Conservation (phyloP, 2,113 vertebrate species). For the Syrrhaptes paradoxus region DNA sequence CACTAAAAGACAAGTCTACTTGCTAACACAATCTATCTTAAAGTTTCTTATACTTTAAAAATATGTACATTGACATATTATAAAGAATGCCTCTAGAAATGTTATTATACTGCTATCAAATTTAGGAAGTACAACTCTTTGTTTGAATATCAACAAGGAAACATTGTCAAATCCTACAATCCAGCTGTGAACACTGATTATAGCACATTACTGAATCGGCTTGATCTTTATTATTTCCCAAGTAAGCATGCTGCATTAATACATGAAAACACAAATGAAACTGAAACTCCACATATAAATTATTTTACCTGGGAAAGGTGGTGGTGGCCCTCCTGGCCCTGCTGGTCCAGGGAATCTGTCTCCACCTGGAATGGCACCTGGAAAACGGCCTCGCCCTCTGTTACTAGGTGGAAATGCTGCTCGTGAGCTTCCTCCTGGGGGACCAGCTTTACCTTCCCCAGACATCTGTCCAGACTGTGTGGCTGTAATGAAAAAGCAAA, state of each 20-base stretch:
- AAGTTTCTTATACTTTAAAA: background rate
- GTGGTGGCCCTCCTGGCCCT: slow-evolving; percentile 93
- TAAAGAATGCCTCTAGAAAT: background rate
- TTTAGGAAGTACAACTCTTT: slow-evolving; percentile 42
- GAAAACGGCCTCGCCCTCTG: slow-evolving; percentile 92
- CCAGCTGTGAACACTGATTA: background rate
- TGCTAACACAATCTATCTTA: background rate
- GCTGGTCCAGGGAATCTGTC: slow-evolving; percentile 94
- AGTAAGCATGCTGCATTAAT: slow-evolving; percentile 34
- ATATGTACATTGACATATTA: background rate
- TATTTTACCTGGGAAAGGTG: slow-evolving; percentile 91
- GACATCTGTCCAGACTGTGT: slow-evolving; percentile 99
- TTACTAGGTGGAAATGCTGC: slow-evolving; percentile 91
- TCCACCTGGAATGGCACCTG: slow-evolving; percentile 90
- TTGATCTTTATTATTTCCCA: slow-evolving; percentile 50
- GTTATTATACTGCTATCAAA: background rate
- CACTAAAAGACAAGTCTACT: background rate
- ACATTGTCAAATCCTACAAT: slow-evolving; percentile 47
- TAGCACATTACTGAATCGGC: slow-evolving; percentile 41
- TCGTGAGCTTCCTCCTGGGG: slow-evolving; percentile 88
- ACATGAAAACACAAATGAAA: slow-evolving; percentile 58
- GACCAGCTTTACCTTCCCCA: slow-evolving; percentile 97
- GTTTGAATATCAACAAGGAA: slow-evolving; percentile 31
- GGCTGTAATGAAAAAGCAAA: slow-evolving; percentile 73
- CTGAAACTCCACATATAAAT: background rate